These are phyloP conservation scores for Drosophila azteca DNA, from an alignment of 1,140 invertebrate species.

Conservation along the genomic window DNA sequence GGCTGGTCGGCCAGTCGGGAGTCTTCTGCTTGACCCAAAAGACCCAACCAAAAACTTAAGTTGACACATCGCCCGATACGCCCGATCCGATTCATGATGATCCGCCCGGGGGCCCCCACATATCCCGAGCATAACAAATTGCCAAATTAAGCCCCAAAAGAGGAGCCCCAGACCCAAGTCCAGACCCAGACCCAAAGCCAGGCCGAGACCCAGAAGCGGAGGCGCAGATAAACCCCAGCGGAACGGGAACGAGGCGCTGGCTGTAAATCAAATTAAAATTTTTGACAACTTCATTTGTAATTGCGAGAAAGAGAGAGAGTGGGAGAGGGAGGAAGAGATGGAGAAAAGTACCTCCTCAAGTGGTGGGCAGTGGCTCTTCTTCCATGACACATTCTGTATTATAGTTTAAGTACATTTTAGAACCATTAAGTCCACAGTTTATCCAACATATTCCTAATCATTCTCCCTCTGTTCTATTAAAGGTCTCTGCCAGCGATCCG, in stretches of 20 bases:
- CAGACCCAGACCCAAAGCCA: background rate
- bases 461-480: conserved; percentile 68
- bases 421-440: too few species aligned
- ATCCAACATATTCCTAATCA: background rate
- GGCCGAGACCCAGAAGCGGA: background rate
- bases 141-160: conserved; percentile 69
- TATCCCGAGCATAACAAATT: conserved; percentile 64
- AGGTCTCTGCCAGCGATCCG: conserved; percentile 96
- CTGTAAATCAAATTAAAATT: conserved; percentile 81
- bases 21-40: conserved; percentile 7
- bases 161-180: conserved; percentile 38
- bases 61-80: conserved; percentile 68
- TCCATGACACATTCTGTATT: too few species aligned
- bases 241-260: conserved; percentile 15
- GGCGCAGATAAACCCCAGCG: background rate
- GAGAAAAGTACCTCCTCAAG: too few species aligned
- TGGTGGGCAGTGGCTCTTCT: too few species aligned
- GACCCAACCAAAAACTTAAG: conserved; percentile 45
- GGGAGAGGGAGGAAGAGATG: too few species aligned
- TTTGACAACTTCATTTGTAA: conserved; percentile 80
- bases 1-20: background rate
- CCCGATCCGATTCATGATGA: background rate
- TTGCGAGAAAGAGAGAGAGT: background rate
- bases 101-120: conserved; percentile 16
- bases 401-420: too few species aligned